These are phyloP conservation scores for Pantherophis guttatus DNA, from an alignment of 2,113 vertebrate species.

Conservation along the genomic window DNA sequence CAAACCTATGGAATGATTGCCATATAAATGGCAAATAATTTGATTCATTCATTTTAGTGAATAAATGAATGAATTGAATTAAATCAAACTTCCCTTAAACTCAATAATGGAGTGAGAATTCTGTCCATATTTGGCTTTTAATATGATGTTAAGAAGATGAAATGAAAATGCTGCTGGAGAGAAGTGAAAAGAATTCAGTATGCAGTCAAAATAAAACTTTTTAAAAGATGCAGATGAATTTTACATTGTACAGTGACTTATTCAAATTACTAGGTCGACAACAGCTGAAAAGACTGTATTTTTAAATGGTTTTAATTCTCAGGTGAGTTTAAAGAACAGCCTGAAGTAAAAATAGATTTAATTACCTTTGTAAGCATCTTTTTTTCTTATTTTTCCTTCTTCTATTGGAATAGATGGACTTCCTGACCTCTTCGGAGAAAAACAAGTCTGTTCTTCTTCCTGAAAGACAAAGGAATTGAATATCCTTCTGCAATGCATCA, in stretches of 20 bases:
- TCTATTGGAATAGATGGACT: neutral
- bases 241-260: neutral
- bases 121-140: neutral
- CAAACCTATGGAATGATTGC: neutral
- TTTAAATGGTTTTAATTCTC: neutral
- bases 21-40: neutral
- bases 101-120: neutral
- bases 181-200: neutral
- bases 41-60: neutral
- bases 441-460: neutral
- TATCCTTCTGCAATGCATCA: neutral
- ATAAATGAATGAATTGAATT: neutral
- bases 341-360: neutral
- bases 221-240: neutral
- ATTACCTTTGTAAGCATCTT: neutral
- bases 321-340: neutral
- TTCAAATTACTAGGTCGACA: neutral
- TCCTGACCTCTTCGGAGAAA: neutral
- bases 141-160: neutral
- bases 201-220: neutral
- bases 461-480: neutral
- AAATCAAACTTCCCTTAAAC: neutral
- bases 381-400: neutral
- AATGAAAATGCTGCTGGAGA: neutral
- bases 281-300: neutral